phyloP scores from a whole-genome alignment of 2,888 invertebrate genomes.

The Zaprionus lineosus region DNA sequence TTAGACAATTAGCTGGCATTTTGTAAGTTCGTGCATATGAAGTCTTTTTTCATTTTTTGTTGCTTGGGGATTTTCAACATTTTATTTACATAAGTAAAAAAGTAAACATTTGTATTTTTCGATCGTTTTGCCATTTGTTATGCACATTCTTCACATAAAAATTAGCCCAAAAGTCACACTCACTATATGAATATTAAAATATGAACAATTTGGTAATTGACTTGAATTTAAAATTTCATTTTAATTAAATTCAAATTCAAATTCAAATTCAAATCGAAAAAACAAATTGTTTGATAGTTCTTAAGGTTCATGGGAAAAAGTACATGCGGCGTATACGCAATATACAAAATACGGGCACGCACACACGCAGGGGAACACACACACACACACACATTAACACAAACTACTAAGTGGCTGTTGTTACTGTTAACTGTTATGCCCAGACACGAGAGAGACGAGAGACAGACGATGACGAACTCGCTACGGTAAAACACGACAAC shows the following conservation, averaged over 20 bases:
- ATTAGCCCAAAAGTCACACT: too few species aligned
- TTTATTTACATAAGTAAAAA: conserved; percentile 15
- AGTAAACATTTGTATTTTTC: conserved; percentile 30
- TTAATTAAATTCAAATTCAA: conserved; percentile 17
- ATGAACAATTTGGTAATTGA: too few species aligned
- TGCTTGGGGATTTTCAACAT: conserved; percentile 12
- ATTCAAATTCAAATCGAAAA: conserved; percentile 3
- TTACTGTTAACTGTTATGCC: conserved; percentile 41
- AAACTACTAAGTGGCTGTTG: conserved; percentile 4
- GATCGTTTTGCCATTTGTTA: conserved; percentile 42
- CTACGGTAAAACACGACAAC: conserved; percentile 13
- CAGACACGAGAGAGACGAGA: conserved; percentile 33
- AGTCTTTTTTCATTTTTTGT: conserved; percentile 2
- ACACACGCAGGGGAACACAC: not conserved
- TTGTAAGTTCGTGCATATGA: conserved; percentile 51
- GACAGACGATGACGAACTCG: conserved; percentile 17
- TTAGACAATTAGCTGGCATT: conserved; percentile 53
- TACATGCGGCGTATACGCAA: conserved; percentile 64
- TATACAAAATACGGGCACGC: conserved; percentile 23
- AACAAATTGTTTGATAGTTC: conserved; percentile 35
- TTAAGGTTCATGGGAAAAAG: conserved; percentile 31
- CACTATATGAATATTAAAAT: too few species aligned
- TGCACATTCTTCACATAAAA: conserved; percentile 58
- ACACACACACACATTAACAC: not conserved
- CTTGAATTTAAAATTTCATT: conserved; percentile 15